Conservation (phyloP, 2,888 invertebrate genomes). For the Andrena bicolor region DNA sequence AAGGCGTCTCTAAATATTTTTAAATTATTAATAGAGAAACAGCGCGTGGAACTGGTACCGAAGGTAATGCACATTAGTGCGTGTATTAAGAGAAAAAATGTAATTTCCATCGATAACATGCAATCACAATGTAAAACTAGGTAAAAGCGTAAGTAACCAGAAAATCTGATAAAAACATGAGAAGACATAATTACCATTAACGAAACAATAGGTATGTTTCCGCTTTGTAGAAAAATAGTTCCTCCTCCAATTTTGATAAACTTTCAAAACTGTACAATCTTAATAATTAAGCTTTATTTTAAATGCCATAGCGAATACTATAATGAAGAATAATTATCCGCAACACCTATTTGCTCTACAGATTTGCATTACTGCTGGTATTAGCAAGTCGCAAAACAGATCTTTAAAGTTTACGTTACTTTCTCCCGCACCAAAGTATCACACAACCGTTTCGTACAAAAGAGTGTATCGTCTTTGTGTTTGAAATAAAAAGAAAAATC, state of each 20-base stretch:
- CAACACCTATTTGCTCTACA: not conserved
- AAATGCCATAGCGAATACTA: not conserved
- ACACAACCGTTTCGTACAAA: not conserved
- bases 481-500: not conserved
- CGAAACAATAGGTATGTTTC: slow-evolving; percentile 19
- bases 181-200: slow-evolving; percentile 35
- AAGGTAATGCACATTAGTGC: not conserved
- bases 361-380: not conserved
- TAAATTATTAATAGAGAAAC: not conserved
- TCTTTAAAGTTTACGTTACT: not conserved
- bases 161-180: not conserved
- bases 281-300: not conserved
- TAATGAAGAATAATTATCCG: not conserved
- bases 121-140: not conserved
- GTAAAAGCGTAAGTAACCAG: slow-evolving; percentile 6
- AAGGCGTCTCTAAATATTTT: no score
- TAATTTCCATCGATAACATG: not conserved
- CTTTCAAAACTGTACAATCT: slow-evolving; percentile 6
- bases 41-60: not conserved
- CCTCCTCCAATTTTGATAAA: slow-evolving; percentile 20
- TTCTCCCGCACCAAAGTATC: not conserved
- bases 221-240: slow-evolving; percentile 17
- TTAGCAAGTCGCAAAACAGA: no score
- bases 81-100: not conserved
- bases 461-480: not conserved